These are phyloP conservation scores for Chrysolina haemoptera DNA, from an alignment of 2,888 invertebrate genomes.

Conservation along the genomic window DNA sequence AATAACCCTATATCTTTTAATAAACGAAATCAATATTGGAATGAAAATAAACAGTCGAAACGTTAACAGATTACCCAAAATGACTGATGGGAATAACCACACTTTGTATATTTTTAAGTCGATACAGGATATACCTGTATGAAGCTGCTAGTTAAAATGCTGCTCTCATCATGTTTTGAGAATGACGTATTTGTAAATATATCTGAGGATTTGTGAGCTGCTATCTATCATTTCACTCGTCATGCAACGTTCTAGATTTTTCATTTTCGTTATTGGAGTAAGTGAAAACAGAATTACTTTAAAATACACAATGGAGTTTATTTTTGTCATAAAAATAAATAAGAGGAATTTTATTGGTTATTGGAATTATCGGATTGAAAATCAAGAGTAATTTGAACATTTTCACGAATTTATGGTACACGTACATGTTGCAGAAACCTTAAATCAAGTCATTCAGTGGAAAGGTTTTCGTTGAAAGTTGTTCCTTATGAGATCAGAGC, in stretches of 20 bases:
- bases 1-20: slow-evolving; percentile 23
- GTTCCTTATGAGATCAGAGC: too few species aligned
- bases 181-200: slow-evolving; percentile 51
- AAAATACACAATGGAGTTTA: slow-evolving; percentile 43
- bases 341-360: slow-evolving; percentile 16
- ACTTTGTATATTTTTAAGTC: slow-evolving; percentile 15
- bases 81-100: not conserved
- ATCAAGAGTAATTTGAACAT: not conserved
- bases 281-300: slow-evolving; percentile 38
- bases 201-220: slow-evolving; percentile 50
- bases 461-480: too few species aligned
- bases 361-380: not conserved
- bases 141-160: slow-evolving; percentile 29
- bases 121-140: not conserved
- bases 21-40: slow-evolving; percentile 9
- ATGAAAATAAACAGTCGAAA: slow-evolving; percentile 5
- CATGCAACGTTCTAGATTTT: slow-evolving; percentile 41
- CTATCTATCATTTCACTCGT: slow-evolving; percentile 50
- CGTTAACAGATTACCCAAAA: slow-evolving; percentile 2
- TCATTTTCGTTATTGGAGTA: slow-evolving; percentile 41
- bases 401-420: not conserved
- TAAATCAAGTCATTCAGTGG: too few species aligned
- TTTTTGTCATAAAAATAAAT: slow-evolving; percentile 40
- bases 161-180: slow-evolving; percentile 45
- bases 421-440: too few species aligned